Evolutionary conservation across 2,113 vertebrate genomes (phyloP).

Genomic region (Ardeotis arabs): DNA sequence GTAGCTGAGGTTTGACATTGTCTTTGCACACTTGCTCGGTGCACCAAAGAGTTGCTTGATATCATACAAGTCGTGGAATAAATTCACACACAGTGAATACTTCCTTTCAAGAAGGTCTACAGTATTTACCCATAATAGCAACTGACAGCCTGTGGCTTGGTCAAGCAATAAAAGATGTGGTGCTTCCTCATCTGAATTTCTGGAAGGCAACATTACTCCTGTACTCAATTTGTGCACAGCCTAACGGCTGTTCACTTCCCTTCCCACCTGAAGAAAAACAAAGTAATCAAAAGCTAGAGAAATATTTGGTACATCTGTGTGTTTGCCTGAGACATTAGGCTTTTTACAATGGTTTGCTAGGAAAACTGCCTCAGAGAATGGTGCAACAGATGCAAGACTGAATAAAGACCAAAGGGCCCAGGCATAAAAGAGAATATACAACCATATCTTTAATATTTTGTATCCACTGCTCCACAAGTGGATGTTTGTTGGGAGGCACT

Average conservation of each 20-base stretch:
- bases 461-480: neutral
- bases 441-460: neutral
- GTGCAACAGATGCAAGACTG: neutral
- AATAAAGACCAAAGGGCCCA: neutral
- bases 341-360: neutral
- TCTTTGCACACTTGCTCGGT: neutral
- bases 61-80: neutral
- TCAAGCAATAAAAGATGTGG: neutral
- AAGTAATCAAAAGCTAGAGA: neutral
- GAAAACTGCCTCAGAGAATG: neutral
- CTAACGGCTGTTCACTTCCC: neutral
- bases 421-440: neutral
- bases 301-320: neutral
- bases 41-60: neutral
- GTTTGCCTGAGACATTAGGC: neutral
- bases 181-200: neutral
- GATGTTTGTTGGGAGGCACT: neutral
- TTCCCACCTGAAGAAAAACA: neutral
- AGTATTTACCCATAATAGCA: neutral
- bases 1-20: neutral
- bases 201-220: neutral
- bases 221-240: neutral
- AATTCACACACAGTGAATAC: neutral
- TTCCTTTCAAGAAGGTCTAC: neutral
- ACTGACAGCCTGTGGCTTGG: neutral